Base-by-base conservation (phyloP, 2,797 vertebrate genomes). In the Lateolabrax maculatus region DNA sequence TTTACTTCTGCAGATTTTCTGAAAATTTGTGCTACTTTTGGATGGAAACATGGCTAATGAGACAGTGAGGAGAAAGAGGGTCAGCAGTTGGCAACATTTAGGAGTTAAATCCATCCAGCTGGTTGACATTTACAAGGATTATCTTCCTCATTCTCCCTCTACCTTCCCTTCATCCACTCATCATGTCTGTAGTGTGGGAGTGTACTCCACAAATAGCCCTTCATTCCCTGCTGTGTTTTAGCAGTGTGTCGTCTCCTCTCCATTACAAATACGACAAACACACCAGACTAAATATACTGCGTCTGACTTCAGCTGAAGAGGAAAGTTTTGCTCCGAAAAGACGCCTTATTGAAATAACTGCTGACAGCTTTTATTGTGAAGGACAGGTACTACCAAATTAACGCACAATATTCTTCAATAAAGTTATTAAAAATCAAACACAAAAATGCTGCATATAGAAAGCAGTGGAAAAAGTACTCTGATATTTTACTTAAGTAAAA, bases 171-270 rank as follows among this genome's bases (percentile, higher is more conserved):
- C 5, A 21, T 31, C 56, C 4, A 4, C 9, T 23, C 43, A 15
- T 39, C 18, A 9, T 8, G 15, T 36, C 5, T 46, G 46, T 19
- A 8, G 19, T 46, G n/a, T 43, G 49, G 46, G 48, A 44, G 34
- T 71, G 65, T 34, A 1, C 5, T 69, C 62, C 60, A 71, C 19
- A 84, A 84, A 85, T 74, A 86, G 27, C 44, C 18, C 12, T 12
- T 46, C 1, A 13, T 5, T 51, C 41, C 68, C 43, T 51, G 60
- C 39, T 0, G 67, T 25, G 16, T 64, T 67, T 48, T 0, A 37
- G 23, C 18, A 5, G 4, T 11, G n/a, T 51, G 55, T 39, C 6
- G 39, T 16, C 23, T 58, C 13, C 23, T 49, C 53, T 76, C 60
- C 1, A 27, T 80, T 75, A 77, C 68, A 65, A 56, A 29, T 3